These are phyloP conservation scores for Drosophila gaucha DNA, from an alignment of 2,888 invertebrate species.

Conservation along the genomic window DNA sequence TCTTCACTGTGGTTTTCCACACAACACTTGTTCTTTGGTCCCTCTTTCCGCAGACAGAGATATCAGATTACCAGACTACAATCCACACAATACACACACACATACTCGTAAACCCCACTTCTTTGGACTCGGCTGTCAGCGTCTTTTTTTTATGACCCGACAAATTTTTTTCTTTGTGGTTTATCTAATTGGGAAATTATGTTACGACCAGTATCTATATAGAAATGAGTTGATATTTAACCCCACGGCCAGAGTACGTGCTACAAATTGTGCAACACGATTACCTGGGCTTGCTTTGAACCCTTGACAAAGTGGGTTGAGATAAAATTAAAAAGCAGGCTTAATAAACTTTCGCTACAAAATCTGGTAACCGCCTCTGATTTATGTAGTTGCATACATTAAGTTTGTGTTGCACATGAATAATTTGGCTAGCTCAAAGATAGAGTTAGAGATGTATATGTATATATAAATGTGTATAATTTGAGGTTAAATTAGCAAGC, in stretches of 20 bases:
- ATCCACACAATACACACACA: background rate
- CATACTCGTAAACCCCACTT: background rate
- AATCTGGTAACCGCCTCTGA: background rate
- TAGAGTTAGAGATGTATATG: slow-evolving; percentile 11
- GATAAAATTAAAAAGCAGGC: no score
- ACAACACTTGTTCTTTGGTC: slow-evolving; percentile 43
- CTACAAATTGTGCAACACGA: slow-evolving; percentile 37
- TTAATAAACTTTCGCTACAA: slow-evolving; percentile 8
- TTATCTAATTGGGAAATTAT: slow-evolving; percentile 68
- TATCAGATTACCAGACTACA: slow-evolving; percentile 35
- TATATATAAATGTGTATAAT: slow-evolving; percentile 5
- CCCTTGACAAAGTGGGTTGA: background rate
- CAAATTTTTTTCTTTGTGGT: slow-evolving; percentile 30
- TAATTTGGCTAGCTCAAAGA: slow-evolving; percentile 25
- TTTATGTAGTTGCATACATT: slow-evolving; percentile 29
- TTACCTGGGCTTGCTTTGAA: background rate
- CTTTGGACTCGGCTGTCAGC: slow-evolving; percentile 17
- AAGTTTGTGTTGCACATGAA: slow-evolving; percentile 33
- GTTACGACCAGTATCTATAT: slow-evolving; percentile 31
- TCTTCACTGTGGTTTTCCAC: slow-evolving; percentile 44
- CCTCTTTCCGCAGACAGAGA: slow-evolving; percentile 16
- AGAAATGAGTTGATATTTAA: slow-evolving; percentile 29
- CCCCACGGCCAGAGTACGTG: slow-evolving; percentile 37
- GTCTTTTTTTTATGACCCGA: slow-evolving; percentile 18
- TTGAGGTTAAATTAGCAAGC: slow-evolving; percentile 32